Evolutionary conservation across 2,113 vertebrate genomes (phyloP).

Genomic region (Solenodon paradoxus): DNA sequence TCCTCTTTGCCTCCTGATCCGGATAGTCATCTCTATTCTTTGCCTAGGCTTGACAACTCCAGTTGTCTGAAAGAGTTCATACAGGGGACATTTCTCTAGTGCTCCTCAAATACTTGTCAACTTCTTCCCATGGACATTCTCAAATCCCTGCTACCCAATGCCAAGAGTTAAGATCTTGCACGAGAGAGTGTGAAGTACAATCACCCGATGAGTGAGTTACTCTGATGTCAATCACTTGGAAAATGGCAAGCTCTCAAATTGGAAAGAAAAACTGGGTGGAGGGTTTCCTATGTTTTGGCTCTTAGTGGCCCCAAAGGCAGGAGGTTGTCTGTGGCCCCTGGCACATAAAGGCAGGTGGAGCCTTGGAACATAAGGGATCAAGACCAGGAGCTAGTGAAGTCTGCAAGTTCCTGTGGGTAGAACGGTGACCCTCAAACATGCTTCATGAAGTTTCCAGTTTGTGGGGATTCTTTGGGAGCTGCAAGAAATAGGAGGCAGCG

Average conservation of each 20-base stretch:
- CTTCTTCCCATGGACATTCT: neutral
- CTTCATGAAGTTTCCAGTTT: neutral
- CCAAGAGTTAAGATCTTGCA: neutral
- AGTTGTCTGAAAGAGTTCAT: neutral
- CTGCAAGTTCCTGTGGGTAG: neutral
- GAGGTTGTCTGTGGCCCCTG: neutral
- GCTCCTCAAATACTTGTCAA: neutral
- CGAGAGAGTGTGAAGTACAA: neutral
- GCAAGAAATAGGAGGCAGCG: neutral
- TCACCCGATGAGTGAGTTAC: neutral
- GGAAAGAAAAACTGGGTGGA: neutral
- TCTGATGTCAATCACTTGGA: neutral
- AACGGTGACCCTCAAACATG: neutral
- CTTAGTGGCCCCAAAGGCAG: neutral
- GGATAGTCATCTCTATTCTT: neutral
- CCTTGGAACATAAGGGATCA: neutral
- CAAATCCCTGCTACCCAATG: neutral
- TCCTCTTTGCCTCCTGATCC: neutral
- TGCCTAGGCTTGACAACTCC: neutral
- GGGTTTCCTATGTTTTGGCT: neutral
- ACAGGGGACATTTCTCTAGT: neutral
- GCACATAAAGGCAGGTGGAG: neutral
- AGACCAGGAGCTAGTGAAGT: neutral
- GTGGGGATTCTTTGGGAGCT: neutral
- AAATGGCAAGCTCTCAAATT: neutral